A percentile compares a stretch with the other conserved stretches of the same genome.
Evolutionary conservation across 2,888 invertebrate genomes (phyloP).

Genomic region (Ectropis crepuscularia): DNA sequence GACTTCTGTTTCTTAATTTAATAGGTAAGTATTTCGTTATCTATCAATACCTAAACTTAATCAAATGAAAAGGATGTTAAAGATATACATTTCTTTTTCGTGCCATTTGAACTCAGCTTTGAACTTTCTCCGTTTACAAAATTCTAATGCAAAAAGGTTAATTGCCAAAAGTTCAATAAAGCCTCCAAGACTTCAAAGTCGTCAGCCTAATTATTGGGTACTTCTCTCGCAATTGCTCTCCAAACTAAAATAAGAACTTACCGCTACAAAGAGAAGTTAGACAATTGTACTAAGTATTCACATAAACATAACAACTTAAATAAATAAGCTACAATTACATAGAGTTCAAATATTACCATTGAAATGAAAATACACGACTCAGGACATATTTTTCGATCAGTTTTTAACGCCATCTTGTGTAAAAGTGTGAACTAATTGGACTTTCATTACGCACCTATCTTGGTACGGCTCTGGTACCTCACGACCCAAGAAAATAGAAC

Average conservation of each 20-base stretch:
- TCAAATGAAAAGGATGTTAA: not conserved
- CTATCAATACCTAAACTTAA: not conserved
- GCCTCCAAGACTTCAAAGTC: not conserved
- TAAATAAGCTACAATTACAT: not conserved
- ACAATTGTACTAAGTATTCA: not conserved
- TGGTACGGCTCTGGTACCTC: no score
- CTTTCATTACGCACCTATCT: no score
- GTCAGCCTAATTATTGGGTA: not conserved
- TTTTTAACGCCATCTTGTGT: no score
- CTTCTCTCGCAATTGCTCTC: slow-evolving; percentile 11
- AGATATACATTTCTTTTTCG: not conserved
- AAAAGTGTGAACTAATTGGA: no score
- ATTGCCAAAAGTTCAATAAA: slow-evolving; percentile 16
- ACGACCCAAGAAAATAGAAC: no score
- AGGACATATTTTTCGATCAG: no score
- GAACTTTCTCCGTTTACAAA: slow-evolving; percentile 9
- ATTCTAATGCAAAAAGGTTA: slow-evolving; percentile 6
- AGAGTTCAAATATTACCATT: not conserved
- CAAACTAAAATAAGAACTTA: slow-evolving; percentile 19
- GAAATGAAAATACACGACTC: no score
- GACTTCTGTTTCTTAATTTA: not conserved
- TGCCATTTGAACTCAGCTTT: not conserved
- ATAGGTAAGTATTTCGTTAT: not conserved
- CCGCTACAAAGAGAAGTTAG: slow-evolving; percentile 2
- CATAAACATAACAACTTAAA: not conserved